These are phyloP conservation scores for Brachypteracias leptosomus DNA, from an alignment of 2,113 vertebrate species.

Conservation along the genomic window DNA sequence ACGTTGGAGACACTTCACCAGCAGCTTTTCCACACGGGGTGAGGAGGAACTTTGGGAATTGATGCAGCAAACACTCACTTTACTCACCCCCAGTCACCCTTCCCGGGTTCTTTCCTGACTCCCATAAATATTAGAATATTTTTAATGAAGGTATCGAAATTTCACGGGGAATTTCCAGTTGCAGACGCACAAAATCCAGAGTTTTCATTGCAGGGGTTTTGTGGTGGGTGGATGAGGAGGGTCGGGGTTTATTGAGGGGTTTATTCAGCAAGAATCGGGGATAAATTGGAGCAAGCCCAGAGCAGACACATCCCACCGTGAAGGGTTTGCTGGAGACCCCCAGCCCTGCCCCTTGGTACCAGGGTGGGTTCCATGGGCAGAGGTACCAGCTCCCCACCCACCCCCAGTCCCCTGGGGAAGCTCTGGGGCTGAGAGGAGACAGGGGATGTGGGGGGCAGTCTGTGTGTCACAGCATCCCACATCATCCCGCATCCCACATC, in stretches of 20 bases:
- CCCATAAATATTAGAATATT: accelerated
- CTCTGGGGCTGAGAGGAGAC: too few species aligned
- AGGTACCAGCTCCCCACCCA: background rate
- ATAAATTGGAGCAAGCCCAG: accelerated
- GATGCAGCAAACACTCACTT: background rate
- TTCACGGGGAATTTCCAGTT: background rate
- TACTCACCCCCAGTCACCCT: background rate
- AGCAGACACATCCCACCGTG: accelerated
- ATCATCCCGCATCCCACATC: too few species aligned
- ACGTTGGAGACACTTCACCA: conserved; percentile 71
- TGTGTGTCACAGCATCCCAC: too few species aligned
- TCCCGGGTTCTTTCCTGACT: background rate
- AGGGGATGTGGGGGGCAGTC: too few species aligned
- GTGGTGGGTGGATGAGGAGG: accelerated
- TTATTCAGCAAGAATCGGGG: accelerated
- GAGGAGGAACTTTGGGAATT: conserved; percentile 54
- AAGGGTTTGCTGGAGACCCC: accelerated
- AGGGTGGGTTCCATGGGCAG: accelerated
- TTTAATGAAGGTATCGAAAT: accelerated
- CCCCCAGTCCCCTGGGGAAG: background rate
- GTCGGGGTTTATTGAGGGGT: accelerated
- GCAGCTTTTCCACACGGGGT: background rate
- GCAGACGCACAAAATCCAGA: accelerated
- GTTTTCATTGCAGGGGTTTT: accelerated
- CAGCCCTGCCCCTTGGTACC: background rate